Base-by-base conservation (phyloP, 2,797 vertebrate species). In the Xiphophorus birchmanni region DNA sequence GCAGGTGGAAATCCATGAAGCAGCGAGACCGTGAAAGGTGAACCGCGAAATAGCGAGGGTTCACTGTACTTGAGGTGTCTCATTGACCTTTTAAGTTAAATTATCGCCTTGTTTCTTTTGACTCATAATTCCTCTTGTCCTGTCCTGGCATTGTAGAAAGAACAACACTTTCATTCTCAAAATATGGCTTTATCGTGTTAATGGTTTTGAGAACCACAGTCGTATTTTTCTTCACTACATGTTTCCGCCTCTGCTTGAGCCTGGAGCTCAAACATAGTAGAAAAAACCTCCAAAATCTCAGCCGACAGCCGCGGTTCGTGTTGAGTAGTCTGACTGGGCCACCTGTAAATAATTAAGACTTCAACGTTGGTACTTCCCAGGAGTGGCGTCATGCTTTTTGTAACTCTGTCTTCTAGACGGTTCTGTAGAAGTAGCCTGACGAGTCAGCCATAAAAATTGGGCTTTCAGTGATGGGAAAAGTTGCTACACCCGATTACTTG, bases 401-500 rank as follows among this genome's bases (percentile, higher is more conserved):
- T 76, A 65, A 73, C 5, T 74, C 8, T 44, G 35, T 9, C 0
- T 29, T 15, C 74, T 48, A n/a, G 6, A n/a, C 58, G 75, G 35
- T 84, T 73, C 56, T 67, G 0, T 26, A 35, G 76, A 80, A 88
- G n/a, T n/a, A 18, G 15, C 48, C 37, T 3, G 4, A 32, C 13
- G 26, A n/a, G 54, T 6, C 6, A 45, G 73, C n/a, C 47, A 15
- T 32, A 37, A 40, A 74, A 35, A 8, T 7, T 4, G 32, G 32
- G 2, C 52, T 37, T 47, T 76, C 23, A 44, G 76, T 60, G 54
- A 78, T 5, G 35, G 9, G 17, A 54, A 15, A 8, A 8, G 58
- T 40, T 67, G 67, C 44, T 71, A 26, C 86, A 26, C 82, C 79
- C 12, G 0, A 44, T 77, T 77, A 83, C 72, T 79, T 76, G 79